Conservation (phyloP, 1,140 invertebrate species). For the Atopsyche davidsoni region DNA sequence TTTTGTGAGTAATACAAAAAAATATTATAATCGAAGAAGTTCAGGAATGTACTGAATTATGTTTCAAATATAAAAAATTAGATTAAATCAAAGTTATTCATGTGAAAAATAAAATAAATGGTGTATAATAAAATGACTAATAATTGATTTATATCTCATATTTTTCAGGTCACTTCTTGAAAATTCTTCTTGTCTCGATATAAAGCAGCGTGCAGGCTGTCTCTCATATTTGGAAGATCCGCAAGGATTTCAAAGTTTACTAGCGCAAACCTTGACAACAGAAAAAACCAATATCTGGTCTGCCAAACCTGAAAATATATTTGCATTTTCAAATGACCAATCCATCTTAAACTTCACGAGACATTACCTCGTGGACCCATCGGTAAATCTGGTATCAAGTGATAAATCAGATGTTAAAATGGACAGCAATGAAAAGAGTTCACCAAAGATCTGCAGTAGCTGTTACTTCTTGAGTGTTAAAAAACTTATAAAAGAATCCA, state of each 20-base stretch:
- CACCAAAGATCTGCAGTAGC: slow-evolving; percentile 20
- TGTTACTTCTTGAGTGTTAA: slow-evolving; percentile 21
- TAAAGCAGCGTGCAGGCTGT: slow-evolving; percentile 86
- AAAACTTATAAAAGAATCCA: slow-evolving; percentile 8
- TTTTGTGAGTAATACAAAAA: slow-evolving; percentile 52
- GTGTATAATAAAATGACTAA: slow-evolving; percentile 13
- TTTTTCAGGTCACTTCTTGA: slow-evolving; percentile 57
- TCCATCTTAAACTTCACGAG: slow-evolving; percentile 60
- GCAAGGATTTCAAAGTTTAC: slow-evolving; percentile 74
- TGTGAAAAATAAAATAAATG: slow-evolving; percentile 4
- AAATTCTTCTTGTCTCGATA: slow-evolving; percentile 66
- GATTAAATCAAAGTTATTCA: slow-evolving; percentile 3
- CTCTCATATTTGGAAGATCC: slow-evolving; percentile 85
- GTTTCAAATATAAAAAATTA: too few relatives aligned
- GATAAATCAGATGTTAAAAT: slow-evolving; percentile 1
- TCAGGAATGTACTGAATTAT: too few relatives aligned
- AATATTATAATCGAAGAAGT: too few relatives aligned
- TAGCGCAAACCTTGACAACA: slow-evolving; percentile 76
- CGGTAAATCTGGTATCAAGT: slow-evolving; percentile 8
- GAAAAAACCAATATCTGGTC: slow-evolving; percentile 69
- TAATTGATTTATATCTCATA: slow-evolving; percentile 9
- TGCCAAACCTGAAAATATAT: slow-evolving; percentile 53
- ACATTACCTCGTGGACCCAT: slow-evolving; percentile 51
- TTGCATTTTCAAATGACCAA: slow-evolving; percentile 62
- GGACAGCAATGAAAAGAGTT: slow-evolving; percentile 1